A percentile compares a stretch with the other conserved stretches of the same genome.
Conservation (phyloP, 2,113 vertebrate species). For the Otolemur garnettii region DNA sequence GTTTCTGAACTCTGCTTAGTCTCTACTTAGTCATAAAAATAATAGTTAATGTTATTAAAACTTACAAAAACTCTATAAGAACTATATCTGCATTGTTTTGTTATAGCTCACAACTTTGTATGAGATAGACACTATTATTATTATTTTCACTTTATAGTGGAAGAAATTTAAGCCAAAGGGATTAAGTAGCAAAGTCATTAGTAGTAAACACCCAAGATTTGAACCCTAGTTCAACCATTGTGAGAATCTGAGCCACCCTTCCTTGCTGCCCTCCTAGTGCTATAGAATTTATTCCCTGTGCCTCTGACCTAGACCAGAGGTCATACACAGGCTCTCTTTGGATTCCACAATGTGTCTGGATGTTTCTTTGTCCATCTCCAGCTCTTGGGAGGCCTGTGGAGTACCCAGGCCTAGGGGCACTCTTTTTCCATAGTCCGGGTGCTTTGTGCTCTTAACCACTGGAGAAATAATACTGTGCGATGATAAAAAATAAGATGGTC, state of each 20-base stretch:
- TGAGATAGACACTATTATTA: background rate
- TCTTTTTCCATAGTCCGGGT: background rate
- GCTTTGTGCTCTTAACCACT: background rate
- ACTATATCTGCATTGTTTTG: background rate
- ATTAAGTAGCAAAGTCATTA: conserved; percentile 1
- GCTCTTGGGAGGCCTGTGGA: background rate
- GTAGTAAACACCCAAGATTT: background rate
- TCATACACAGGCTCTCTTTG: background rate
- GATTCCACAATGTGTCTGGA: background rate
- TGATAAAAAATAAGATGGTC: background rate
- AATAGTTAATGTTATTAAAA: background rate
- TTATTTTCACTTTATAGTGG: conserved; percentile 33
- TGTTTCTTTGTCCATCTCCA: background rate
- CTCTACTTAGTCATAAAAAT: background rate
- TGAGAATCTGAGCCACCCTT: background rate
- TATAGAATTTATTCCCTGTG: background rate
- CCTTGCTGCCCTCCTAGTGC: background rate
- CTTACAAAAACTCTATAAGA: background rate
- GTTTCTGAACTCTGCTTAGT: background rate
- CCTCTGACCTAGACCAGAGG: background rate
- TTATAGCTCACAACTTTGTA: background rate
- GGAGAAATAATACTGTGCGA: background rate
- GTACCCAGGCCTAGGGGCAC: too few relatives aligned
- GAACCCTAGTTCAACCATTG: background rate
- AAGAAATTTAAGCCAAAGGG: conserved; percentile 25